A percentile compares a stretch with the other conserved stretches of the same genome.
phyloP scores from a whole-genome alignment of 2,113 vertebrate genomes.

The Etheostoma spectabile region DNA sequence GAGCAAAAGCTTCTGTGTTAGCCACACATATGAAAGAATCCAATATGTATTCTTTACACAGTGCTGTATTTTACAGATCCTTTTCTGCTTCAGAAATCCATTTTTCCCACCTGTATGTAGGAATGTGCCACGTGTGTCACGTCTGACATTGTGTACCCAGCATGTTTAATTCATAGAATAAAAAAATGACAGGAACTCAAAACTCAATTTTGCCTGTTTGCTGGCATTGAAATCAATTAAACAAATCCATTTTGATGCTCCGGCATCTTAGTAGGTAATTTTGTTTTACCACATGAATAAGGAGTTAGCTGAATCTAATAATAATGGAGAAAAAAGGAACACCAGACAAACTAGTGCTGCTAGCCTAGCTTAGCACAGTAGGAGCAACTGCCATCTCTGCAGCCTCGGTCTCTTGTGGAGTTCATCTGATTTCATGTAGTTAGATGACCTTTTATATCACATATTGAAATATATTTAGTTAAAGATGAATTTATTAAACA shows the following conservation, averaged over 20 bases:
- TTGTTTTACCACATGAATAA: too few species aligned
- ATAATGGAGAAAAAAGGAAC: too few species aligned
- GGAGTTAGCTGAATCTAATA: too few species aligned
- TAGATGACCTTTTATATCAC: neutral
- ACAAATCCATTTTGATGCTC: too few species aligned
- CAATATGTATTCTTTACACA: neutral
- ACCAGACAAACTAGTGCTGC: too few species aligned
- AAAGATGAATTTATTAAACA: too few species aligned
- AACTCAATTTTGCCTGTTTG: neutral
- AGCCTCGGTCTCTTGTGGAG: neutral
- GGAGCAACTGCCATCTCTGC: too few species aligned
- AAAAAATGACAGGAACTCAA: too few species aligned
- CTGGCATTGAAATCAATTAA: neutral
- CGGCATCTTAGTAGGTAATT: too few species aligned
- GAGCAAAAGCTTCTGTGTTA: neutral
- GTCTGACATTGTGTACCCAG: neutral
- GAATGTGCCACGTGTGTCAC: neutral
- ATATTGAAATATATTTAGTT: neutral
- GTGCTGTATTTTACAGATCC: conserved; percentile 10
- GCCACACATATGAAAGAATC: neutral
- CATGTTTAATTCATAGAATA: neutral
- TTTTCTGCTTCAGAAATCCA: neutral
- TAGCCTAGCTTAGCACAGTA: too few species aligned
- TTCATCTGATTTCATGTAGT: neutral
- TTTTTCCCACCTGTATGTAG: neutral